These are phyloP conservation scores for Oscheius sp. DNA, from an alignment of 2,888 invertebrate genomes.

Conservation along the genomic window DNA sequence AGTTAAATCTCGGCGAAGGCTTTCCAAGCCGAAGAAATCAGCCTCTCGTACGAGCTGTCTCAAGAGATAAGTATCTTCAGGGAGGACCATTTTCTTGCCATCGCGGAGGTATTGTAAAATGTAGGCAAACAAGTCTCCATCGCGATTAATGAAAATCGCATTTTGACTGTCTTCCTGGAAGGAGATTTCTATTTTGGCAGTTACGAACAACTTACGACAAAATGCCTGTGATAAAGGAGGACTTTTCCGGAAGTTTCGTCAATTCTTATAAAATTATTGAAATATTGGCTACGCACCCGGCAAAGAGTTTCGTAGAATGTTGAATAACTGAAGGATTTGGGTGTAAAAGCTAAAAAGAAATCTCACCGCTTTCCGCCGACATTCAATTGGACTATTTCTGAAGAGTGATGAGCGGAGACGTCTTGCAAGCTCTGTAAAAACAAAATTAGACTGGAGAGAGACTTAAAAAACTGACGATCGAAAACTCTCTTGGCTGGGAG, in stretches of 20 bases:
- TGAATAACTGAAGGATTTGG: constrained; percentile 37
- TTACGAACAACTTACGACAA: constrained; percentile 33
- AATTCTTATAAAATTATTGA: constrained; percentile 41
- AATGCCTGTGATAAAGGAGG: constrained; percentile 36
- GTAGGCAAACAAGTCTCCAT: constrained; percentile 47
- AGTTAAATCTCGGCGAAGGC: constrained; percentile 22
- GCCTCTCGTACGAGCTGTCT: constrained; percentile 46
- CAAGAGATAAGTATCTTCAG: constrained; percentile 38
- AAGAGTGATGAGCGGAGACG: constrained; percentile 41
- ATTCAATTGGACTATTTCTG: constrained; percentile 48
- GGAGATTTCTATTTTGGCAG: background rate
- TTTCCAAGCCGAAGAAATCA: constrained; percentile 48
- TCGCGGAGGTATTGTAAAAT: constrained; percentile 52
- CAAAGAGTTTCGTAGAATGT: constrained; percentile 47
- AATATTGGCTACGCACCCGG: constrained; percentile 39
- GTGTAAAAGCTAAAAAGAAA: background rate
- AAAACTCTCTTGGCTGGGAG: background rate
- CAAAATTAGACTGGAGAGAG: background rate
- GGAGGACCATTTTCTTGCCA: constrained; percentile 46
- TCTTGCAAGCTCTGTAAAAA: constrained; percentile 35
- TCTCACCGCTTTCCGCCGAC: constrained; percentile 45
- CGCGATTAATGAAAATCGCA: constrained; percentile 52
- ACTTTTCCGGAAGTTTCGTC: constrained; percentile 44
- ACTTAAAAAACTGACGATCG: background rate
- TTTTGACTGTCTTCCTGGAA: constrained; percentile 49